Evolutionary conservation across 2,797 vertebrate genomes (phyloP).

Genomic region (Trachops cirrhosus): DNA sequence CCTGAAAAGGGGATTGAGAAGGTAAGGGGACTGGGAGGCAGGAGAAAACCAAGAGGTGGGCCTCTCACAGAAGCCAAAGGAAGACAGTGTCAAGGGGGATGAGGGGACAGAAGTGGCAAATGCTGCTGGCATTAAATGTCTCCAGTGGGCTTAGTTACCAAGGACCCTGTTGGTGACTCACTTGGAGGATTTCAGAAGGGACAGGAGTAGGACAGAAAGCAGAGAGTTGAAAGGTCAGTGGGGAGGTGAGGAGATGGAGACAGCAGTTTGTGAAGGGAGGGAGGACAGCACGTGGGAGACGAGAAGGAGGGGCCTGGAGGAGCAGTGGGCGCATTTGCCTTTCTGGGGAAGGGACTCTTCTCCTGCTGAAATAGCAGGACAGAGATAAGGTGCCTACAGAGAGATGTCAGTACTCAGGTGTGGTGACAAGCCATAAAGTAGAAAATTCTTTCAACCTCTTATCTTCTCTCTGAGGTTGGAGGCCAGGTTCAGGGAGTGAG

Average conservation of each 20-base stretch:
- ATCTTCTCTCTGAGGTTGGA: background rate
- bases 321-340: background rate
- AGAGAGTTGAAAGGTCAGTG: background rate
- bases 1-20: background rate
- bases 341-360: background rate
- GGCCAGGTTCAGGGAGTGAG: background rate
- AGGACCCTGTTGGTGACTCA: background rate
- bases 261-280: background rate
- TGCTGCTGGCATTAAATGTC: background rate
- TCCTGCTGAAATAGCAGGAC: background rate
- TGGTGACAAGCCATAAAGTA: background rate
- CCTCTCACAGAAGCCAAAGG: background rate
- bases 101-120: background rate
- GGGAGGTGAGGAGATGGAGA: background rate
- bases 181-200: background rate
- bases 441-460: background rate
- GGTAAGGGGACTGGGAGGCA: no score
- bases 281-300: fast-evolving
- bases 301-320: background rate
- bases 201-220: background rate
- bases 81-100: background rate
- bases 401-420: background rate
- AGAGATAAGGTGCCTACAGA: background rate
- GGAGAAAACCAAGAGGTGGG: background rate
- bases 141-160: background rate